Conservation (phyloP, 2,113 vertebrate species). For the Trogon surrucura region DNA sequence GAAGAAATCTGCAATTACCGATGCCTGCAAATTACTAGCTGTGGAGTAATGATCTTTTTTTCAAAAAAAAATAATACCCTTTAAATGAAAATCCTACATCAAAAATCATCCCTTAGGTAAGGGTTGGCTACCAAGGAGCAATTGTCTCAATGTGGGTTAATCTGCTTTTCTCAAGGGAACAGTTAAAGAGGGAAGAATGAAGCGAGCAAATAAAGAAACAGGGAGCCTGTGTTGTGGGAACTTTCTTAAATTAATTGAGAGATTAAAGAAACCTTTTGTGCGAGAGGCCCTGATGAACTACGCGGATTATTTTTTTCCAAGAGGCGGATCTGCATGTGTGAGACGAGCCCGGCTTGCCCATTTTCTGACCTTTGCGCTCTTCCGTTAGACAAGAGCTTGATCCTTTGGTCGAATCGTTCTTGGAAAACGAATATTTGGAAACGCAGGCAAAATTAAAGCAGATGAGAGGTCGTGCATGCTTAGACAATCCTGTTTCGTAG, state of each 20-base stretch:
- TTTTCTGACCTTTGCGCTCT: background rate
- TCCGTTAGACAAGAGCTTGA: background rate
- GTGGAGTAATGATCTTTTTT: background rate
- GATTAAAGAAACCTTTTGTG: background rate
- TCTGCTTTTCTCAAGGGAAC: background rate
- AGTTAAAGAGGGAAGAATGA: background rate
- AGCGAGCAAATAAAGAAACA: background rate
- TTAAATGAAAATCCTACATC: background rate
- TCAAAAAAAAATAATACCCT: background rate
- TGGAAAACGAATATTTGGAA: background rate
- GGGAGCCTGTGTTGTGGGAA: background rate
- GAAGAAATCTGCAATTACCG: slow-evolving; percentile 8
- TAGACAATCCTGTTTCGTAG: background rate
- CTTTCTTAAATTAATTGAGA: background rate
- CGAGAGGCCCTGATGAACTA: background rate
- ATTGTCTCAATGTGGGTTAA: background rate
- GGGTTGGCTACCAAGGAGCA: background rate
- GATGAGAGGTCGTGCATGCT: background rate
- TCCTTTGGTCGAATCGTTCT: background rate
- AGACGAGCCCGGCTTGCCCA: background rate
- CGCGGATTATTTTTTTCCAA: background rate
- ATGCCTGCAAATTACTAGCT: background rate
- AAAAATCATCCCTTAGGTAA: background rate
- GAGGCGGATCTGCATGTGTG: background rate
- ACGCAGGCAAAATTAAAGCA: background rate